phyloP scores from a whole-genome alignment of 1,140 invertebrate genomes.

The Drosophila truncata region DNA sequence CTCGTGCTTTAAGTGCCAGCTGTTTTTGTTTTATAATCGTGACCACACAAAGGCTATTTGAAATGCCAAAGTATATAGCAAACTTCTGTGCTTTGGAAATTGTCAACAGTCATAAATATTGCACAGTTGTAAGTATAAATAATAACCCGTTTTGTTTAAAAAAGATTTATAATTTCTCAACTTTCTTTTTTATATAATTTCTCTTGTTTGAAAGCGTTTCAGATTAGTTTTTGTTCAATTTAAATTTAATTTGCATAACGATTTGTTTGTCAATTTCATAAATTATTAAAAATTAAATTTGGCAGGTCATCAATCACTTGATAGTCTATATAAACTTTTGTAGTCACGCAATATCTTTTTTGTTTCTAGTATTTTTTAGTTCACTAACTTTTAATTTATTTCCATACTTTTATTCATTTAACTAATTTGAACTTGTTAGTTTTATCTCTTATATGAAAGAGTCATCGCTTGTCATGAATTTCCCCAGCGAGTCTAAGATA shows the following conservation, averaged over 20 bases:
- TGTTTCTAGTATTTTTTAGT: neutral
- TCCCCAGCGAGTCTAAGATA: neutral
- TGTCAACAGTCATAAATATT: neutral
- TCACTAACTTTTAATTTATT: neutral
- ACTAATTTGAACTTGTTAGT: neutral
- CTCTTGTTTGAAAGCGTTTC: too few species aligned
- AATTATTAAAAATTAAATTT: conserved; percentile 14
- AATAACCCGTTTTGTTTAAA: neutral
- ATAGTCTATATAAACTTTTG: neutral
- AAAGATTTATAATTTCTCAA: neutral
- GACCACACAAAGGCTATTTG: conserved; percentile 36
- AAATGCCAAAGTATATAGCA: conserved; percentile 13
- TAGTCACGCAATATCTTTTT: conserved; percentile 8
- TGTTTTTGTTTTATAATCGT: conserved; percentile 24
- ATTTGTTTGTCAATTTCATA: neutral
- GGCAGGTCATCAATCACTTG: conserved; percentile 1
- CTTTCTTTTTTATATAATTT: neutral
- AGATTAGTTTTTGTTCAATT: neutral
- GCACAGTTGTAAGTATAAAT: neutral
- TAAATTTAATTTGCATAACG: neutral
- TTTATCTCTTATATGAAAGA: neutral
- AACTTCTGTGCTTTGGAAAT: neutral
- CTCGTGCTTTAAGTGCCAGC: conserved; percentile 19
- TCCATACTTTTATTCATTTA: neutral
- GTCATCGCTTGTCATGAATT: neutral